Evolutionary conservation across 2,888 invertebrate species (phyloP), one percentile per base, ranked within the genome.

Genomic region (Antheraea assamensis): DNA sequence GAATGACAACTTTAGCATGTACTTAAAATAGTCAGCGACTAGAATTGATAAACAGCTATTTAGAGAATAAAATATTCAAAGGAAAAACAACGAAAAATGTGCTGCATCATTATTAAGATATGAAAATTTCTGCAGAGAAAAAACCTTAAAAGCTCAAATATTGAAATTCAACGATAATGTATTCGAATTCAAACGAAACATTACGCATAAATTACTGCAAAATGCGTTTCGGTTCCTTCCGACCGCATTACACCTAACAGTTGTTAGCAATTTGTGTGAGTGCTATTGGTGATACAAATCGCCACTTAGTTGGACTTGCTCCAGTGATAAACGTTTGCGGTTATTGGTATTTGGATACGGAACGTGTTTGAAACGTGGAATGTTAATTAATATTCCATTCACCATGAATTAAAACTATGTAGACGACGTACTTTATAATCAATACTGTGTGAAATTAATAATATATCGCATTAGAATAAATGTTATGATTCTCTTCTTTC

Each of bases 261-360:
- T 68, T 68, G 68, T 68, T 35, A 35, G 68, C 68, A 68, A 68
- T 68, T 68, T 68, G 68, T 68, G 68, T 35, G 68, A 68, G 68
- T 35, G 35, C 68, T 68, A 35, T n/a, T 19, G 68, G 31, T 21
- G 68, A 35, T 68, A 68, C 68, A 68, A 68, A 68, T 68, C 68
- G 68, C 68, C 68, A 68, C 35, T 68, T 68, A 35, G 68, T 68
- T n/a, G 35, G 68, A 68, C 68, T 68, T 68, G 35, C 68, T 68
- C 68, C 35, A 35, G 68, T 68, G 68, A 68, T 35, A 68, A 68
- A 68, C 68, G 35, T 35, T 35, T 68, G 68, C 15, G 68, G 68
- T 68, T 68, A 68, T 68, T 21, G 68, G 68, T 35, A n/a, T 68
- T 68, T 68, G n/a, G 68, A 68, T 2, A 68, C 35, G 10, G 35